phyloP scores from a whole-genome alignment of 2,888 invertebrate genomes.

The Odontocolon sp. region DNA sequence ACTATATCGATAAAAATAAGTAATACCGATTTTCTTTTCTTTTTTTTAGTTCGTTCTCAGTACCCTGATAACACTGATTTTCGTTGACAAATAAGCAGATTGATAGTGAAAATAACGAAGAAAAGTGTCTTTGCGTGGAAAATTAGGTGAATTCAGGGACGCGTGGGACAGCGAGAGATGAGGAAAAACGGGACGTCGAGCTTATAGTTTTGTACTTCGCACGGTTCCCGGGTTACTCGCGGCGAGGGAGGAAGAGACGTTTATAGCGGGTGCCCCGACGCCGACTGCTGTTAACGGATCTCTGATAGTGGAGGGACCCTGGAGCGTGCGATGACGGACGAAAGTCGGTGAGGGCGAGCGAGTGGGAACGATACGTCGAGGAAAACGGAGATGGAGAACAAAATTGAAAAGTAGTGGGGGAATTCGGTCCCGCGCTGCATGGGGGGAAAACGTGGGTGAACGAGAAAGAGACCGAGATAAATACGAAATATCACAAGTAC shows the following conservation, averaged over 20 bases:
- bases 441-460: neutral
- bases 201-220: neutral
- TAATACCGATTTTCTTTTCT: no score
- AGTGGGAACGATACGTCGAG: constrained; percentile 14
- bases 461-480: constrained; percentile 40
- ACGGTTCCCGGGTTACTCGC: neutral
- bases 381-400: constrained; percentile 5
- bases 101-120: neutral
- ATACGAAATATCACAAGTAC: neutral
- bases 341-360: constrained; percentile 56
- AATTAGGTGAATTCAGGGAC: neutral
- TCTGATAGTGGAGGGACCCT: constrained; percentile 72
- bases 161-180: neutral
- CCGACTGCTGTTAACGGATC: constrained; percentile 79
- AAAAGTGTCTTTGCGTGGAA: neutral
- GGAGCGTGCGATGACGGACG: constrained; percentile 72
- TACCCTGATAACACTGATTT: no score
- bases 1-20: neutral
- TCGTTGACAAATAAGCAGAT: neutral
- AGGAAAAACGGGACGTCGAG: neutral
- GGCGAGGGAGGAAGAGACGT: constrained; percentile 67
- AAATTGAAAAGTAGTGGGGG: constrained; percentile 1
- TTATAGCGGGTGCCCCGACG: constrained; percentile 75
- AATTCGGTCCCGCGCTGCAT: neutral
- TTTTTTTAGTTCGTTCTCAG: no score